A percentile compares a stretch with the other conserved stretches of the same genome.
Conservation (phyloP, 2,888 invertebrate species). For the Heliconius hortense region DNA sequence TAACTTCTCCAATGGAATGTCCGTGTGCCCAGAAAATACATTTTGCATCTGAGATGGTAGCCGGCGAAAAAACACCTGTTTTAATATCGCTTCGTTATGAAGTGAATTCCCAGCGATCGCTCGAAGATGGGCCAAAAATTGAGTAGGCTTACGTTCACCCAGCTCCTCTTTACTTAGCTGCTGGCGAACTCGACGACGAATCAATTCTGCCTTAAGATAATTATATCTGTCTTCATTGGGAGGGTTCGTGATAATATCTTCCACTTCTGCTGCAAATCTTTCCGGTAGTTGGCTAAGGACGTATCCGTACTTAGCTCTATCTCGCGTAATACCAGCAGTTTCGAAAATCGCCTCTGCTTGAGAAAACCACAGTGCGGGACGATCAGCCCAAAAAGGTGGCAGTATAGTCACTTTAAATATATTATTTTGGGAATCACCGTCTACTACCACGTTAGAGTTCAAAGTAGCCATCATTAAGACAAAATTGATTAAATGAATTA, state of each 20-base stretch:
- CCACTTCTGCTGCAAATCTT: slow-evolving; percentile 9
- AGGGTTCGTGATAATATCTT: slow-evolving; percentile 19
- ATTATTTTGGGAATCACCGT: slow-evolving; percentile 6
- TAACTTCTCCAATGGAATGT: slow-evolving; percentile 17
- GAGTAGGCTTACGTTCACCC: slow-evolving; percentile 16
- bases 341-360: slow-evolving; percentile 17
- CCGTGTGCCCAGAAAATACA: slow-evolving; percentile 8
- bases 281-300: slow-evolving; percentile 3
- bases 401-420: slow-evolving; percentile 21
- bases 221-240: slow-evolving; percentile 19
- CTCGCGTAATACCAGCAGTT: slow-evolving; percentile 18
- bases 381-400: slow-evolving; percentile 12
- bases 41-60: slow-evolving; percentile 11
- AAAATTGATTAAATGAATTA: background rate
- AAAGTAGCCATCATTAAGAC: slow-evolving; percentile 10
- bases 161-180: slow-evolving; percentile 11
- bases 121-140: slow-evolving; percentile 9
- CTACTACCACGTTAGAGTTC: background rate
- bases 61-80: background rate
- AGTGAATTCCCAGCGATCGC: slow-evolving; percentile 4
- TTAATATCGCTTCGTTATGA: slow-evolving; percentile 7
- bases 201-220: slow-evolving; percentile 13
- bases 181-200: slow-evolving; percentile 5
- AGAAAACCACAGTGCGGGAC: slow-evolving; percentile 15
- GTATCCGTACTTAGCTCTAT: slow-evolving; percentile 11